Evolutionary conservation across 2,888 invertebrate genomes (phyloP).

Genomic region (Xanthorhoe designata): DNA sequence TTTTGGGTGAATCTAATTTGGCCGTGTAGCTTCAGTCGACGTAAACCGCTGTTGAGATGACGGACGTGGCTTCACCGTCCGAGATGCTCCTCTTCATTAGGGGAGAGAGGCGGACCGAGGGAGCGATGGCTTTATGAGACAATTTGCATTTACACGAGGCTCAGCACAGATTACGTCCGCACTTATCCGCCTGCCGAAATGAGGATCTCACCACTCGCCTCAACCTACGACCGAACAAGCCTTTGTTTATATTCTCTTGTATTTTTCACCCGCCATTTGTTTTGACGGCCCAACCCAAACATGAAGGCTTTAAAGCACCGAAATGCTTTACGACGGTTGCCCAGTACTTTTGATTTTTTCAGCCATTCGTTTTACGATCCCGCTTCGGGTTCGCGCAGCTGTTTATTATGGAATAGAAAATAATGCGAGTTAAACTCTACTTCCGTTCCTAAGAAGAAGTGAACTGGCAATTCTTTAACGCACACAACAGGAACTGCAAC

Average conservation of each 20-base stretch:
- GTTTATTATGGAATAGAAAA: constrained; percentile 39
- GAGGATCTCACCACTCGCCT: constrained; percentile 66
- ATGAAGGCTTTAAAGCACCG: constrained; percentile 62
- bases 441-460: constrained; percentile 38
- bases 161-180: constrained; percentile 82
- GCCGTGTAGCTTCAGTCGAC: constrained; percentile 65
- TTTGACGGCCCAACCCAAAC: constrained; percentile 75
- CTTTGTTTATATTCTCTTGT: constrained; percentile 80
- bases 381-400: constrained; percentile 37
- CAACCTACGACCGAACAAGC: constrained; percentile 74
- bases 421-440: constrained; percentile 39
- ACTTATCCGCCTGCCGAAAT: constrained; percentile 82
- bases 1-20: constrained; percentile 75
- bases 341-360: constrained; percentile 62
- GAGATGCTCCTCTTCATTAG: constrained; percentile 82
- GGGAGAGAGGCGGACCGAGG: constrained; percentile 57
- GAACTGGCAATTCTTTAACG: constrained; percentile 37
- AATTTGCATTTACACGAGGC: constrained; percentile 85
- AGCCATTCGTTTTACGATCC: constrained; percentile 54
- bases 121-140: constrained; percentile 81
- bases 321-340: constrained; percentile 64
- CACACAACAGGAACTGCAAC: constrained; percentile 42
- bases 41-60: constrained; percentile 78
- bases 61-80: constrained; percentile 71
- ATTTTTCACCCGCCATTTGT: constrained; percentile 81